Percentiles rank a stretch among this genome's conserved stretches.
Evolutionary conservation across 2,113 vertebrate species (phyloP).

Genomic region (Agapornis roseicollis): DNA sequence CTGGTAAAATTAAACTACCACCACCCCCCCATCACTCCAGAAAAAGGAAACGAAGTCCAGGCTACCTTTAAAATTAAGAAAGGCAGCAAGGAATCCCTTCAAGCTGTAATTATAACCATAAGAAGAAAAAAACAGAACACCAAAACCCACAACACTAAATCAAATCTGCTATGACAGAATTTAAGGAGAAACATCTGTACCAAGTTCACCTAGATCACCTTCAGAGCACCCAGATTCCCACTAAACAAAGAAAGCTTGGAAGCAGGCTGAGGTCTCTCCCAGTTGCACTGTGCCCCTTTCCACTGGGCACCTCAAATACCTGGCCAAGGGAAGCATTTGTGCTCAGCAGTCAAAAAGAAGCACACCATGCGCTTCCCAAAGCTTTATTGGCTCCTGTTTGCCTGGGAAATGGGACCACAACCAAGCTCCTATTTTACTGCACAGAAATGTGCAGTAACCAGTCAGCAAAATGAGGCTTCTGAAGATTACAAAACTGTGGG

Average conservation of each 20-base stretch:
- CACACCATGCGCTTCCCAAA: rapidly evolving
- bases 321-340: not conserved
- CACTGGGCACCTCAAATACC: not conserved
- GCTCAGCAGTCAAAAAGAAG: not conserved
- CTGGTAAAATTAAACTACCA: not conserved
- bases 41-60: not conserved
- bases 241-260: not conserved
- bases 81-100: not conserved
- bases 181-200: conserved; percentile 30
- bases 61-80: not conserved
- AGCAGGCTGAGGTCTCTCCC: not conserved
- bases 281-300: not conserved
- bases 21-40: not conserved
- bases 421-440: rapidly evolving
- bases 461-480: not conserved
- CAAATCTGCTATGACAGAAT: not conserved
- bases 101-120: not conserved
- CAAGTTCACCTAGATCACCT: not conserved
- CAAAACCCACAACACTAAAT: not conserved
- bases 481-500: not conserved
- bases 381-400: not conserved
- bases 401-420: not conserved
- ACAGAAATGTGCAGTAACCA: not conserved
- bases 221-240: not conserved
- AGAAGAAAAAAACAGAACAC: not conserved